Percentiles rank a stretch among this genome's conserved stretches.
phyloP scores from a whole-genome alignment of 2,797 vertebrate species.

The Bufotes viridis region DNA sequence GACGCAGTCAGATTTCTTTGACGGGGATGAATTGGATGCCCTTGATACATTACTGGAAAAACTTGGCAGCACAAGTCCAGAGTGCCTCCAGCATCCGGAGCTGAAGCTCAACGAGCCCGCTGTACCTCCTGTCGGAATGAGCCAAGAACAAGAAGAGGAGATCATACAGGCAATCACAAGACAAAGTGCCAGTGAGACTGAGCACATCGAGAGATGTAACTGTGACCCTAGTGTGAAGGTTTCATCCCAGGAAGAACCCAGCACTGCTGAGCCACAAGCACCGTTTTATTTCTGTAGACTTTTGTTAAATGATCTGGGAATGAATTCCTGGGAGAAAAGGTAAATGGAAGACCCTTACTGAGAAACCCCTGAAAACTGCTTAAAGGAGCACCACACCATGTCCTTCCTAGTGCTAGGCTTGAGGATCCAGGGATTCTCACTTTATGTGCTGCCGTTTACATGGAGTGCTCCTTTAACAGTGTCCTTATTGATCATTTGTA shows the following conservation, averaged over 20 bases:
- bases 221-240: constrained; percentile 76
- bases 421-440: neutral
- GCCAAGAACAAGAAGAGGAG: constrained; percentile 81
- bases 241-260: constrained; percentile 79
- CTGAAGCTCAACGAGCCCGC: constrained; percentile 88
- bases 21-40: constrained; percentile 81
- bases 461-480: too few relatives aligned
- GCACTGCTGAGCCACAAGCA: constrained; percentile 82
- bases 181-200: constrained; percentile 84
- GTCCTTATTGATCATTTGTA: too few relatives aligned
- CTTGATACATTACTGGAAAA: constrained; percentile 88
- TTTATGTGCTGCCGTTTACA: too few relatives aligned
- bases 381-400: neutral
- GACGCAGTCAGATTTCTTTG: constrained; percentile 64
- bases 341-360: constrained; percentile 67
- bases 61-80: constrained; percentile 88
- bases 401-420: neutral
- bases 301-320: constrained; percentile 92
- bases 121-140: constrained; percentile 86
- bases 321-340: constrained; percentile 99
- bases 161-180: constrained; percentile 83
- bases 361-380: neutral
- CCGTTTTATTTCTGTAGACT: constrained; percentile 95
- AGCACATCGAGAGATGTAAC: constrained; percentile 75
- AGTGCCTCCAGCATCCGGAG: constrained; percentile 88